A percentile compares a stretch with the other conserved stretches of the same genome.
These are phyloP conservation scores for Mesorhabditis spiculigera DNA, from an alignment of 2,888 invertebrate species.

Conservation along the genomic window DNA sequence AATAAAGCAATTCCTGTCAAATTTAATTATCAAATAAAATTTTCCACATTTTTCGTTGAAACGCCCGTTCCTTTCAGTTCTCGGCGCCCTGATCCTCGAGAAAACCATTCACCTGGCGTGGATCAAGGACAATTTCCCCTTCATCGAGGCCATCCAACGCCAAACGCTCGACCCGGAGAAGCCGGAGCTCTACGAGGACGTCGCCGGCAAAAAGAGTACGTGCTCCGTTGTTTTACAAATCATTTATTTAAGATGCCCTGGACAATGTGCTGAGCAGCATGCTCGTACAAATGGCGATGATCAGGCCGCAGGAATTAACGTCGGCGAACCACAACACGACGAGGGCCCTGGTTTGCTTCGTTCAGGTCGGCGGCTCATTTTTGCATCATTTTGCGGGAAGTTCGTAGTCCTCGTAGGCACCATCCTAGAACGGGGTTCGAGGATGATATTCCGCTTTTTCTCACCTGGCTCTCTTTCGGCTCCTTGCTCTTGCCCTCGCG, in stretches of 20 bases:
- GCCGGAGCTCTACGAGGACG: background rate
- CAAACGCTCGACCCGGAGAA: constrained; percentile 1
- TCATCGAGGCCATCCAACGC: constrained; percentile 1
- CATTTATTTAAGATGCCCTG: background rate
- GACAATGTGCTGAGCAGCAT: background rate
- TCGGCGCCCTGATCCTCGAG: background rate
- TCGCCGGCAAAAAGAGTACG: background rate
- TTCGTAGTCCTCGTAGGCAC: too few species aligned
- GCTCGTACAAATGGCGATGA: background rate
- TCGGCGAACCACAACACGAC: background rate
- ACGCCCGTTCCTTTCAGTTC: background rate
- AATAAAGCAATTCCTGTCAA: too few species aligned
- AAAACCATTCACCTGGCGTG: background rate
- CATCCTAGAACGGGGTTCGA: too few species aligned
- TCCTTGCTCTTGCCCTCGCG: too few species aligned
- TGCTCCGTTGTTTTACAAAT: background rate
- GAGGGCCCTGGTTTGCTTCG: background rate
- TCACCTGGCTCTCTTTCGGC: too few species aligned
- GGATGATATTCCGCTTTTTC: too few species aligned
- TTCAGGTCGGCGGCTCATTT: background rate
- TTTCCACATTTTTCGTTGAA: too few species aligned
- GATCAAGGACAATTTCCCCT: background rate
- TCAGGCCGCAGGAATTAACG: background rate
- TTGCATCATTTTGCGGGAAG: too few species aligned
- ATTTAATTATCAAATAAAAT: too few species aligned